These are phyloP conservation scores for Zosterops japonicus DNA, from an alignment of 2,113 vertebrate genomes.

Conservation along the genomic window DNA sequence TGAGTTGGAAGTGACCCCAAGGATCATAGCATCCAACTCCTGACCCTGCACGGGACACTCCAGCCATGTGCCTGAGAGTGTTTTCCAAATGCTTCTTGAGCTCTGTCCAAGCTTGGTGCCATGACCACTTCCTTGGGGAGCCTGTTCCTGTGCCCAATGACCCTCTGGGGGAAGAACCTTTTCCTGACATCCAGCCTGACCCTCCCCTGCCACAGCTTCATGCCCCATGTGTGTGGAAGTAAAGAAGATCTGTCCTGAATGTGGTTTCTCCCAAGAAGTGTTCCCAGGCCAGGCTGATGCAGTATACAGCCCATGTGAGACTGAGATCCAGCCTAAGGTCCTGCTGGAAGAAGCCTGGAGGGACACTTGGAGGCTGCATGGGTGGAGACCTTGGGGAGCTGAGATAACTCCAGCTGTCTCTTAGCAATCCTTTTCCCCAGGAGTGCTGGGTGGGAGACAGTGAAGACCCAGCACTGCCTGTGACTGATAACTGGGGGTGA, in stretches of 20 bases:
- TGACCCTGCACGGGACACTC: not conserved
- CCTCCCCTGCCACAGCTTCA: not conserved
- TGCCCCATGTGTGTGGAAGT: not conserved
- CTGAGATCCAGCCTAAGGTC: not conserved
- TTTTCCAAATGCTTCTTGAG: not conserved
- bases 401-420: not conserved
- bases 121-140: not conserved
- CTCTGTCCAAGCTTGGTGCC: not conserved
- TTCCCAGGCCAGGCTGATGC: not conserved
- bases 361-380: not conserved
- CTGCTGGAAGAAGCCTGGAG: not conserved
- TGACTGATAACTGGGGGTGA: not conserved
- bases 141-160: not conserved
- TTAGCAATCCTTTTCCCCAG: not conserved
- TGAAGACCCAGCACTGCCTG: not conserved
- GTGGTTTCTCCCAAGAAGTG: not conserved
- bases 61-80: accelerated
- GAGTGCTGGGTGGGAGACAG: not conserved
- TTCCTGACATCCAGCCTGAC: not conserved
- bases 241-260: not conserved
- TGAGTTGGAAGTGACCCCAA: not conserved
- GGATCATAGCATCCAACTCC: accelerated
- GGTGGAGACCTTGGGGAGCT: not conserved
- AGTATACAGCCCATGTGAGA: accelerated
- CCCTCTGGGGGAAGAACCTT: not conserved